Conservation (phyloP, 2,113 vertebrate species). For the Anoura caudifer region DNA sequence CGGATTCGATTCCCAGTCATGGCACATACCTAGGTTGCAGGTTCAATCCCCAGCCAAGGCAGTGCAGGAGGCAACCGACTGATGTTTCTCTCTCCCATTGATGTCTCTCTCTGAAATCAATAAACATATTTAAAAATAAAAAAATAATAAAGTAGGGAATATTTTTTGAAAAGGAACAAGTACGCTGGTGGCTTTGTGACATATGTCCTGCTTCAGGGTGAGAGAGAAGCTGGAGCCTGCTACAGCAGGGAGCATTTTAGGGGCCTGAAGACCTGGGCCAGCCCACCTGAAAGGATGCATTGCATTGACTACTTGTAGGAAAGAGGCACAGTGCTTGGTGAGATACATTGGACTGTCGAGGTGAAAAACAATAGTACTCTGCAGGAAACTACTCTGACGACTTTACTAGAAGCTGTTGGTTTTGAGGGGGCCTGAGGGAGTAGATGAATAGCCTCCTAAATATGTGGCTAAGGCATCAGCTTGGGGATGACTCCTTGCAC, state of each 20-base stretch:
- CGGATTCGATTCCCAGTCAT: too few relatives aligned
- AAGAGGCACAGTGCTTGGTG: neutral
- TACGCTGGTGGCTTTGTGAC: neutral
- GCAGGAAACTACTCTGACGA: neutral
- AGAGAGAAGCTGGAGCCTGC: neutral
- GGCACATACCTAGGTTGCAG: too few relatives aligned
- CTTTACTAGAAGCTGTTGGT: neutral
- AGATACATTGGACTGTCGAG: neutral
- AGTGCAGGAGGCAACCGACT: too few relatives aligned
- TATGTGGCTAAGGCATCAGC: neutral
- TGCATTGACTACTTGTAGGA: neutral
- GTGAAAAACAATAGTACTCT: neutral
- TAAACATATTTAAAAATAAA: too few relatives aligned
- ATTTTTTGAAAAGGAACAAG: neutral
- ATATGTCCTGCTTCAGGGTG: neutral
- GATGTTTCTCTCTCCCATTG: too few relatives aligned
- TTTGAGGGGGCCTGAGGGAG: neutral
- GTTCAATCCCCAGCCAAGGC: too few relatives aligned
- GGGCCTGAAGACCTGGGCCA: neutral
- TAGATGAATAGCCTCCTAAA: neutral
- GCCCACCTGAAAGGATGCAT: neutral
- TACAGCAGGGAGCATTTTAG: neutral
- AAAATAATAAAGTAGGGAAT: too few relatives aligned
- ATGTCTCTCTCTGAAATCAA: too few relatives aligned
- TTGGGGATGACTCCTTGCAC: neutral